Conservation (phyloP, 2,113 vertebrate genomes). For the Archilochus colubris region DNA sequence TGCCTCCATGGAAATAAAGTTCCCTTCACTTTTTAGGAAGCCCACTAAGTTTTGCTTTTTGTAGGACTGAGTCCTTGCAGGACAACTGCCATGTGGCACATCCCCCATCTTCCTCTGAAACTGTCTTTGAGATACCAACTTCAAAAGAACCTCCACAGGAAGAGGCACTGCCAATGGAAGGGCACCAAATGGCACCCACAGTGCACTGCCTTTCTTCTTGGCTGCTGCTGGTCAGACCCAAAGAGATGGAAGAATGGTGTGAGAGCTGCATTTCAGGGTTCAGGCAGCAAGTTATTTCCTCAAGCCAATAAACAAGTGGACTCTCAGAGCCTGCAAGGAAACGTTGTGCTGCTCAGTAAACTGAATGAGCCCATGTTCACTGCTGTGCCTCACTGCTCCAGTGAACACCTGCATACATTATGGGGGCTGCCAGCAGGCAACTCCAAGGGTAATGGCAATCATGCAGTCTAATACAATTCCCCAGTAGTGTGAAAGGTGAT, state of each 20-base stretch:
- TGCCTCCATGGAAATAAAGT: neutral
- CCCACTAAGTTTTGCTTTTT: neutral
- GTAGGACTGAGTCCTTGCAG: neutral
- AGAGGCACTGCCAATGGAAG: neutral
- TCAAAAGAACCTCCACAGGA: neutral
- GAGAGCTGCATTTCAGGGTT: neutral
- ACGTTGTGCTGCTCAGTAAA: neutral
- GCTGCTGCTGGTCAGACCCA: neutral
- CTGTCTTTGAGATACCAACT: neutral
- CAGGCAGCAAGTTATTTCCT: neutral
- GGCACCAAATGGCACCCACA: neutral
- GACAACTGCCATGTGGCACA: neutral
- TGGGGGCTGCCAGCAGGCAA: neutral
- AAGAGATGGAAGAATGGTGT: neutral
- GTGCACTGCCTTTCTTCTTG: neutral
- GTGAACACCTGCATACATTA: neutral
- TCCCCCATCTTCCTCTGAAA: neutral
- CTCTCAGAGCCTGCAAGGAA: neutral
- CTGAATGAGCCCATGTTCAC: neutral
- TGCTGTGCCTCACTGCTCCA: neutral
- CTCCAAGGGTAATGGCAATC: constrained; percentile 33
- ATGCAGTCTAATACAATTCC: neutral
- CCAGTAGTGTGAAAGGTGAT: constrained; percentile 12
- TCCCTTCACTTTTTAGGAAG: neutral
- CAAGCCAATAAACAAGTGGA: neutral